Base-by-base conservation (phyloP, 2,797 vertebrate genomes). In the Xerus rutilus region DNA sequence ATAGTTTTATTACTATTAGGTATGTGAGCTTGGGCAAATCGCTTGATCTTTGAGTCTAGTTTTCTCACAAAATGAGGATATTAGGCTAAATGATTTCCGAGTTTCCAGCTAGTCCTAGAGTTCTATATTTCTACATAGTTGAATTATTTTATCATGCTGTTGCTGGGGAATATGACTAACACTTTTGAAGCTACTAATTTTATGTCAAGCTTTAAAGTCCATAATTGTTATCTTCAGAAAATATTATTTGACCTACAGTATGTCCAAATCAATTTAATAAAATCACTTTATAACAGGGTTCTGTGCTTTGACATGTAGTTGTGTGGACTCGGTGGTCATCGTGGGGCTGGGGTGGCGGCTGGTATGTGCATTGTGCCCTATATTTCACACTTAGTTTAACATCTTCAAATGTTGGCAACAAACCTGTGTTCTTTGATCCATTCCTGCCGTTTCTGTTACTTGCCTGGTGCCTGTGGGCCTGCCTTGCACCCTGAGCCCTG, bases 201-300 rank as follows among this genome's bases (percentile, higher is more conserved):
- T 97, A 96, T 97, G 97, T 97, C 90, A 12, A 97, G 94, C 95
- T 97, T 98, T 98, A 97, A 98, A 96, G 91, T 94, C 97, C 97
- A 95, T 97, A 96, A 97, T 97, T 96, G 95, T 97, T 97, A 98
- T 85, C 96, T 97, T 97, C 11, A 88, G 96, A 97, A 96, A 97
- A 97, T 97, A 97, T 98, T 97, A 97, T 97, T 97, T 98, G 97
- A 97, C 96, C 96, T 97, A 96, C 96, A 96, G 93, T 97, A 97
- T 98, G 96, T 98, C 93, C 92, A 97, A 96, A 98, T 97, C 97
- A 96, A 93, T 96, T 98, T 98, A 97, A 98, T 98, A 97, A 98
- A 98, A 96, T 97, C 94, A 95, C 96, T 98, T 98, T 97, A 98
- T 97, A 97, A 97, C 86, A 96, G 95, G 95, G 87, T 54, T 91